Evolutionary conservation across 2,113 vertebrate species (phyloP).

Genomic region (Empidonax traillii): DNA sequence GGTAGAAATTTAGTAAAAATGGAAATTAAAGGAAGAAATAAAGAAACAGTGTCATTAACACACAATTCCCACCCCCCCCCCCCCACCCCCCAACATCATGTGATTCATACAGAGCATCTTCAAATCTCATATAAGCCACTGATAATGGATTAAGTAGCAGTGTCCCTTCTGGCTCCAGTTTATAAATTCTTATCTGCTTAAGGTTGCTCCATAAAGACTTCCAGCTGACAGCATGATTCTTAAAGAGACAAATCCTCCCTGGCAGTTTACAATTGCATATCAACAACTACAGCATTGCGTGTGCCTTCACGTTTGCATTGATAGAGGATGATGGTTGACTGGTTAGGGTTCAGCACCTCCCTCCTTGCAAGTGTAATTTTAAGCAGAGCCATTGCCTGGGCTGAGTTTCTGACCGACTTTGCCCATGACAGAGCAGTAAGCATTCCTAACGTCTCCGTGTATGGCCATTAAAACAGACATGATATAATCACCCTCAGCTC

Average conservation of each 20-base stretch:
- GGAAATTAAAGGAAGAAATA: background rate
- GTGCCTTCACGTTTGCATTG: conserved; percentile 25
- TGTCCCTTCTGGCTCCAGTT: conserved; percentile 24
- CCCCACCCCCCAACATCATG: background rate
- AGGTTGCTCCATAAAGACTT: conserved; percentile 48
- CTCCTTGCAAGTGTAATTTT: conserved; percentile 5
- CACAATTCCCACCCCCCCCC: background rate
- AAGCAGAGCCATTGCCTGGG: conserved; percentile 4
- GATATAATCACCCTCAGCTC: background rate
- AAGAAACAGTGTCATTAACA: background rate
- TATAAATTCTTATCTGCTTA: conserved; percentile 54
- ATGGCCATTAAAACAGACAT: background rate
- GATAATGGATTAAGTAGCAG: conserved; percentile 38
- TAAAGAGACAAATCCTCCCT: conserved; percentile 44
- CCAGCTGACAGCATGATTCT: conserved; percentile 34
- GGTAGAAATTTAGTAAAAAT: background rate
- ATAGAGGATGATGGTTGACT: background rate
- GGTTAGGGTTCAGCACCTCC: background rate
- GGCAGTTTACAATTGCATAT: conserved; percentile 42
- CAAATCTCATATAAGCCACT: background rate
- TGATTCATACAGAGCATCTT: conserved; percentile 19
- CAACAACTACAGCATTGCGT: background rate
- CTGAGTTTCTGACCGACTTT: conserved; percentile 16
- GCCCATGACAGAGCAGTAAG: background rate
- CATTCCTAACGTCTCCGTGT: background rate